Evolutionary conservation across 2,113 vertebrate genomes (phyloP).

Genomic region (Chaenogobius annularis): DNA sequence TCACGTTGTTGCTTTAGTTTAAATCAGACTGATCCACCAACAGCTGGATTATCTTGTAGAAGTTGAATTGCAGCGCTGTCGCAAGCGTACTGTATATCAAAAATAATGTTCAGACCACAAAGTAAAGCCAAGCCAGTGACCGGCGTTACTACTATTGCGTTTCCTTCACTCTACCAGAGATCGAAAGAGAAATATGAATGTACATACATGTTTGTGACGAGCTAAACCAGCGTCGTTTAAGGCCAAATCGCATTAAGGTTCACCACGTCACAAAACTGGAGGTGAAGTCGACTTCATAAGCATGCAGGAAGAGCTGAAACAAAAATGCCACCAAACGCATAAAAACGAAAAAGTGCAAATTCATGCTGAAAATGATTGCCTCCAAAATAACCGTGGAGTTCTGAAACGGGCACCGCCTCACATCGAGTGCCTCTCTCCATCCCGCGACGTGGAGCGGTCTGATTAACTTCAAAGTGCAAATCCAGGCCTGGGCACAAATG

Average conservation of each 20-base stretch:
- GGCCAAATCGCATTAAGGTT: conserved; percentile 23
- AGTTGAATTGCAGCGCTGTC: background rate
- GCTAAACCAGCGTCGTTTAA: conserved; percentile 16
- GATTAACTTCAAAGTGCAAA: conserved; percentile 66
- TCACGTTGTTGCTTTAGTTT: background rate
- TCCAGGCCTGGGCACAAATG: conserved; percentile 42
- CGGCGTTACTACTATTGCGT: too few species aligned
- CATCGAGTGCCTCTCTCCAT: conserved; percentile 27
- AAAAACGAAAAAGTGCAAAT: conserved; percentile 61
- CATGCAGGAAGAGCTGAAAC: conserved; percentile 64
- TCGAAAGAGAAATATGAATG: background rate
- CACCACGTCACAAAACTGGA: conserved; percentile 1
- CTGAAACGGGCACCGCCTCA: conserved; percentile 25
- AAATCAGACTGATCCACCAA: background rate
- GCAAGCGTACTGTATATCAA: background rate
- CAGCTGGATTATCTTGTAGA: background rate
- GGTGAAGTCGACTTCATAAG: conserved; percentile 17
- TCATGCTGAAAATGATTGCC: conserved; percentile 62
- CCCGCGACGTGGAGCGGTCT: conserved; percentile 44
- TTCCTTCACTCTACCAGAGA: too few species aligned
- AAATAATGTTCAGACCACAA: background rate
- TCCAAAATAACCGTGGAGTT: conserved; percentile 15
- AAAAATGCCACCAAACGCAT: conserved; percentile 52
- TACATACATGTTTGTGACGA: background rate
- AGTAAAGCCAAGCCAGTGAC: too few species aligned